Evolutionary conservation across 2,797 vertebrate genomes (phyloP).

Genomic region (Buceros bicornis): DNA sequence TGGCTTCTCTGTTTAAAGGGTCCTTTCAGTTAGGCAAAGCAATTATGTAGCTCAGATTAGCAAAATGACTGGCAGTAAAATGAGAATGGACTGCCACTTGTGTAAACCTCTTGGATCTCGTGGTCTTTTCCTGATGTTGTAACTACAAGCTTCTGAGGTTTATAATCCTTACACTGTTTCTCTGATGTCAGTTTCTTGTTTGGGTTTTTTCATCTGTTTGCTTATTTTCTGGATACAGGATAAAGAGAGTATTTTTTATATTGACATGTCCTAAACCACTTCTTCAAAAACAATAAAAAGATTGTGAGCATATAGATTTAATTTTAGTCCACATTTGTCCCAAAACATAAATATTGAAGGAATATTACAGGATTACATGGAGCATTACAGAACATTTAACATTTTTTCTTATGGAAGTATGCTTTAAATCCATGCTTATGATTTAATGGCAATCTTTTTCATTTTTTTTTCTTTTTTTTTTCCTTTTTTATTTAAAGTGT

Average conservation of each 20-base stretch:
- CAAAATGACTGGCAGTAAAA: conserved; percentile 69
- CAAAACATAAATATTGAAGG: not conserved
- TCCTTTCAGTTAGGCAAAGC: conserved; percentile 63
- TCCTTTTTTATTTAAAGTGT: not conserved
- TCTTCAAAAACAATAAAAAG: not conserved
- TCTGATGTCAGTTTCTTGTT: not conserved
- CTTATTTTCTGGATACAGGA: not conserved
- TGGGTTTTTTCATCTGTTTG: not conserved
- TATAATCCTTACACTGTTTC: not conserved
- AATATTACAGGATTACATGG: not conserved
- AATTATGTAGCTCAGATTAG: conserved; percentile 72
- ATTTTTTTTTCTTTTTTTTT: not conserved
- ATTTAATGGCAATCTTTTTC: not conserved
- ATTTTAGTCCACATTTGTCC: not conserved
- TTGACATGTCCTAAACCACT: not conserved
- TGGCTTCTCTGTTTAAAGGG: conserved; percentile 61
- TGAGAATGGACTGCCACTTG: conserved; percentile 23
- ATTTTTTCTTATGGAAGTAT: not conserved
- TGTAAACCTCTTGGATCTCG: not conserved
- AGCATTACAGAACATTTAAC: not conserved
- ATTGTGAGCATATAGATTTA: not conserved
- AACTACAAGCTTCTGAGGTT: not conserved
- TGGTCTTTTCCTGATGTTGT: not conserved
- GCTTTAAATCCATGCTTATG: not conserved
- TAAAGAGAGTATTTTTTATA: not conserved